Evolutionary conservation across 1,140 invertebrate genomes (phyloP).

Genomic region (Leguminivora glycinivorella): DNA sequence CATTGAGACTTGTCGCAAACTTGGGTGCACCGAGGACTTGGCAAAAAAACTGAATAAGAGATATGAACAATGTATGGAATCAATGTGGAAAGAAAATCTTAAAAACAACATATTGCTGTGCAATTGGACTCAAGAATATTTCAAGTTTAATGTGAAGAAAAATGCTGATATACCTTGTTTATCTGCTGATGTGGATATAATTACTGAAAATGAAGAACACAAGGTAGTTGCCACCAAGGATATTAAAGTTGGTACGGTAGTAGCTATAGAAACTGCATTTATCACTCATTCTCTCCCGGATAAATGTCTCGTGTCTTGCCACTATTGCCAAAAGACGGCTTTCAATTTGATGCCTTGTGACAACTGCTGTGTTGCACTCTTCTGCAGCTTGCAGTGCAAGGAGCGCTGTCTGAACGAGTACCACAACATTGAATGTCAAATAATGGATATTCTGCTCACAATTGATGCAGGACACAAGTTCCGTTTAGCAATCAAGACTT

Average conservation of each 20-base stretch:
- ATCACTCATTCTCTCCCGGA: background rate
- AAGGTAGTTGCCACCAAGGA: constrained; percentile 33
- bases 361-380: constrained; percentile 20
- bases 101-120: constrained; percentile 12
- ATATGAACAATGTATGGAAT: background rate
- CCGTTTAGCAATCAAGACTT: background rate
- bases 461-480: background rate
- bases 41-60: constrained; percentile 14
- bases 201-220: constrained; percentile 5
- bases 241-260: constrained; percentile 26
- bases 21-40: constrained; percentile 21
- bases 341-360: constrained; percentile 31
- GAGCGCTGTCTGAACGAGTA: constrained; percentile 26
- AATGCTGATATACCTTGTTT: constrained; percentile 32
- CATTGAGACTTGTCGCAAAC: constrained; percentile 16
- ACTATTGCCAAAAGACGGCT: constrained; percentile 29
- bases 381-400: constrained; percentile 30
- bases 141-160: constrained; percentile 18
- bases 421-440: constrained; percentile 31
- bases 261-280: constrained; percentile 23
- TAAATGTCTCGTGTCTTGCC: background rate
- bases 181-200: constrained; percentile 26
- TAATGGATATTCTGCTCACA: background rate
- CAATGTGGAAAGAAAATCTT: constrained; percentile 20
- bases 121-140: background rate